Conservation (phyloP, 2,888 invertebrate genomes). For the Salpingus planirostris region DNA sequence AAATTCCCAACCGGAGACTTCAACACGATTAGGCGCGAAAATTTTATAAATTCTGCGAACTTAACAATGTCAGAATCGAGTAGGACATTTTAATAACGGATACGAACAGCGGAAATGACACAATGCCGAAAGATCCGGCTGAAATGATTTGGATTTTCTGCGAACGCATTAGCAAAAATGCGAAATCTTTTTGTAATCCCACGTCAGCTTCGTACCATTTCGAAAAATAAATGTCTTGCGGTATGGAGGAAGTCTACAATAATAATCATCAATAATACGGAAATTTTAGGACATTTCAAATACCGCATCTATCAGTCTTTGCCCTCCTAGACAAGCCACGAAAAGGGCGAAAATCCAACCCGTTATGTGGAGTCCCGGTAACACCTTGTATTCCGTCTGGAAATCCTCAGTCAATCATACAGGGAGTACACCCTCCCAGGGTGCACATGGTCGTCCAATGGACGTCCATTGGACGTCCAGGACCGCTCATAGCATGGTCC, state of each 20-base stretch:
- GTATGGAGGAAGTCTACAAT: conserved; percentile 4
- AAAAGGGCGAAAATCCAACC: conserved; percentile 2
- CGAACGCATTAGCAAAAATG: not conserved
- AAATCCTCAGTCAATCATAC: too few relatives aligned
- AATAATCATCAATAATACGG: not conserved
- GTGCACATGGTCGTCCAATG: too few relatives aligned
- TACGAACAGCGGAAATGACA: conserved; percentile 3
- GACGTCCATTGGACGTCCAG: too few relatives aligned
- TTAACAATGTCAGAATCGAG: conserved; percentile 3
- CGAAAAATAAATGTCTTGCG: conserved; percentile 4
- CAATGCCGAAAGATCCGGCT: conserved; percentile 4
- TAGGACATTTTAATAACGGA: conserved; percentile 8
- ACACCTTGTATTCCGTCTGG: conserved; percentile 1
- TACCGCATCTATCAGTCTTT: conserved; percentile 3
- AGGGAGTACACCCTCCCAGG: too few relatives aligned
- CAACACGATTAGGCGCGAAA: too few relatives aligned
- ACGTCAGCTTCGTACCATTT: conserved; percentile 4
- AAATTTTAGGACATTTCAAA: not conserved
- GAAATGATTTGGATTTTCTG: conserved; percentile 1
- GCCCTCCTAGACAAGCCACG: conserved; percentile 3
- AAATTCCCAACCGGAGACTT: too few relatives aligned
- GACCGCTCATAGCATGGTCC: too few relatives aligned
- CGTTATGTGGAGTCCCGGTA: not conserved
- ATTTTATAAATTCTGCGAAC: too few relatives aligned
- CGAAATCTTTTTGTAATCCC: not conserved